Evolutionary conservation across 2,113 vertebrate species (phyloP).

Genomic region (Ceyx melanurus): DNA sequence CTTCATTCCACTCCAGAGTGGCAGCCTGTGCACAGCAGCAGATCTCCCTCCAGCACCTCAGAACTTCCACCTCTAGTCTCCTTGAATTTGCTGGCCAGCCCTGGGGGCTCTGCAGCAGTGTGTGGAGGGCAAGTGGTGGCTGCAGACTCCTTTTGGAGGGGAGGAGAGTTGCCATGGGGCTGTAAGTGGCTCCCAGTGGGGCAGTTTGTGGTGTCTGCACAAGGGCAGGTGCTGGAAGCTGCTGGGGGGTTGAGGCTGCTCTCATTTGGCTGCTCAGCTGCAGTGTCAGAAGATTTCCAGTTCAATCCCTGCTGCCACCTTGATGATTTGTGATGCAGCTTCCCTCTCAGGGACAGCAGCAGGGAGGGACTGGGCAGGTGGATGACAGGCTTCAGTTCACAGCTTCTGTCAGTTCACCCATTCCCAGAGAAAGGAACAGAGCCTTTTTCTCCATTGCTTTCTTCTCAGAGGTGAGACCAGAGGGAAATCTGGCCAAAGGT

Average conservation of each 20-base stretch:
- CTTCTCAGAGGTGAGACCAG: neutral
- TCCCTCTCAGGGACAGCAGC: neutral
- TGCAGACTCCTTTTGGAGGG: neutral
- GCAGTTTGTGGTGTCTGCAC: no score
- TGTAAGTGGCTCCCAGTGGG: neutral
- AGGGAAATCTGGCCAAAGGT: neutral
- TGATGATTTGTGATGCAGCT: slow-evolving; percentile 27
- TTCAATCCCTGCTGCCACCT: slow-evolving; percentile 5
- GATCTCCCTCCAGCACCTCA: neutral
- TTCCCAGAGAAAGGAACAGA: neutral
- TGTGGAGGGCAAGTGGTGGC: neutral
- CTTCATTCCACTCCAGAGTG: neutral
- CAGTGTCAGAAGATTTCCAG: slow-evolving; percentile 25
- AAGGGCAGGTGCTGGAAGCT: neutral
- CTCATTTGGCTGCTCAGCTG: slow-evolving; percentile 28
- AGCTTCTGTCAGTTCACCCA: neutral
- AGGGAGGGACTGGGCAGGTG: neutral
- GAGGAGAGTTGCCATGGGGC: neutral
- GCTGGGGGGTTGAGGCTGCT: slow-evolving; percentile 35
- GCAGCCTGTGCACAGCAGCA: neutral
- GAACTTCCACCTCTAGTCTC: neutral
- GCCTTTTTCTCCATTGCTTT: neutral
- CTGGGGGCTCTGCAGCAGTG: neutral
- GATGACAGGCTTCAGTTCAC: neutral
- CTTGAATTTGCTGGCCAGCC: neutral